phyloP scores from a whole-genome alignment of 1,140 invertebrate species.

The Probaryconus sp. region DNA sequence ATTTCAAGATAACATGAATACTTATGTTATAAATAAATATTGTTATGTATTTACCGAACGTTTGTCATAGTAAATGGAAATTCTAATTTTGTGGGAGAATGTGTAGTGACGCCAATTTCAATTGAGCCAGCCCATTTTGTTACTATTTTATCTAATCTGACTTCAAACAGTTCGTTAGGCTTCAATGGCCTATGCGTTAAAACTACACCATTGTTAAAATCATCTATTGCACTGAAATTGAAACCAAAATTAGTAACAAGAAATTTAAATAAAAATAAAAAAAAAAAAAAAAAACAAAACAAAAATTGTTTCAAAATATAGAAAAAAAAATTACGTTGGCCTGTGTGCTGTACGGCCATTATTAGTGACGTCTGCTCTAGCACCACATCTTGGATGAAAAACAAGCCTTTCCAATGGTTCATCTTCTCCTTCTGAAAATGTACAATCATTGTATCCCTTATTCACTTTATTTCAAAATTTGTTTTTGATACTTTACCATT shows the following conservation, averaged over 20 bases:
- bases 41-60: slow-evolving; percentile 82
- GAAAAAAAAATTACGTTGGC: slow-evolving; percentile 86
- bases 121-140: slow-evolving; percentile 98
- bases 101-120: slow-evolving; percentile 96
- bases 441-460: background rate
- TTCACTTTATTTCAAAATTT: too few species aligned
- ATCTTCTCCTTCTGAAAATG: slow-evolving; percentile 74
- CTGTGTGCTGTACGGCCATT: slow-evolving; percentile 92
- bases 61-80: slow-evolving; percentile 98
- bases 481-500: slow-evolving; percentile 65
- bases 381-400: slow-evolving; percentile 94
- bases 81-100: slow-evolving; percentile 91
- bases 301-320: too few species aligned
- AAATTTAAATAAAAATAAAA: background rate
- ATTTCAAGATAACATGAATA: too few species aligned
- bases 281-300: too few species aligned
- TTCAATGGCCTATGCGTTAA: slow-evolving; percentile 90
- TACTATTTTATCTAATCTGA: slow-evolving; percentile 91
- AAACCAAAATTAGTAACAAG: slow-evolving; percentile 9
- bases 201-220: slow-evolving; percentile 98
- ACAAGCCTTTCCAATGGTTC: slow-evolving; percentile 83
- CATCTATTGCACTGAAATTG: slow-evolving; percentile 88
- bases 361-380: slow-evolving; percentile 94
- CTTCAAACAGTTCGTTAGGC: slow-evolving; percentile 94
- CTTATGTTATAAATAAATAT: too few species aligned